Percentiles rank a stretch among this genome's conserved stretches.
Conservation (phyloP, 2,113 vertebrate genomes). For the Aix galericulata region DNA sequence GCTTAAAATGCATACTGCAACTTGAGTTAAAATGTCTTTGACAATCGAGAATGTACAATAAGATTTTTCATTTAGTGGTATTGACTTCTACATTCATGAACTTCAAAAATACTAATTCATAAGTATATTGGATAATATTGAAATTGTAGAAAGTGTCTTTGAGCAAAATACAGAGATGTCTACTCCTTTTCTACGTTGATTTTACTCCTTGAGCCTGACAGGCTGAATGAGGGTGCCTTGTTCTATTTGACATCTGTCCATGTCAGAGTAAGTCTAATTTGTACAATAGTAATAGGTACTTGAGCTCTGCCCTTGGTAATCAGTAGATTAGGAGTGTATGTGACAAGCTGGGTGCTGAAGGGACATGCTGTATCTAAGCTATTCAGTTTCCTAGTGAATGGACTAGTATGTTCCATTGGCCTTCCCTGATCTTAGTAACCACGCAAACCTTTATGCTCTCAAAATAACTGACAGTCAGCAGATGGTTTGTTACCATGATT, state of each 20-base stretch:
- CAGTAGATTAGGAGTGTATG: neutral
- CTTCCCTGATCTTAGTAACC: neutral
- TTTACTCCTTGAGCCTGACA: neutral
- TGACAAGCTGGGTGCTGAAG: neutral
- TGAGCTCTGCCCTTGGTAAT: neutral
- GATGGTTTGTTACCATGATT: neutral
- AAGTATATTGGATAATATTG: neutral
- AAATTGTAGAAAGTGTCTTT: neutral
- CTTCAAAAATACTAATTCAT: neutral
- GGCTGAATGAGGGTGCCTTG: neutral
- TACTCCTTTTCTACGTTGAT: neutral
- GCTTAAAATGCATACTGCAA: neutral
- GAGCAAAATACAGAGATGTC: neutral
- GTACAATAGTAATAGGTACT: neutral
- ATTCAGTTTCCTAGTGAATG: neutral
- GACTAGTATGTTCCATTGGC: neutral
- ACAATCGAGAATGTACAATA: neutral
- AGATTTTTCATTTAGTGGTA: neutral
- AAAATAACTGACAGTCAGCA: conserved; percentile 19
- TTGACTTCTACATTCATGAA: neutral
- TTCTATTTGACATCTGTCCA: neutral
- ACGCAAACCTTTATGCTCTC: neutral
- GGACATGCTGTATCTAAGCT: neutral
- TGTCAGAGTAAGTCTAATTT: neutral
- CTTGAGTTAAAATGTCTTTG: neutral